Percentiles rank a stretch among this genome's conserved stretches.
Evolutionary conservation across 2,797 vertebrate species (phyloP).

Genomic region (Aldrovandia affinis): DNA sequence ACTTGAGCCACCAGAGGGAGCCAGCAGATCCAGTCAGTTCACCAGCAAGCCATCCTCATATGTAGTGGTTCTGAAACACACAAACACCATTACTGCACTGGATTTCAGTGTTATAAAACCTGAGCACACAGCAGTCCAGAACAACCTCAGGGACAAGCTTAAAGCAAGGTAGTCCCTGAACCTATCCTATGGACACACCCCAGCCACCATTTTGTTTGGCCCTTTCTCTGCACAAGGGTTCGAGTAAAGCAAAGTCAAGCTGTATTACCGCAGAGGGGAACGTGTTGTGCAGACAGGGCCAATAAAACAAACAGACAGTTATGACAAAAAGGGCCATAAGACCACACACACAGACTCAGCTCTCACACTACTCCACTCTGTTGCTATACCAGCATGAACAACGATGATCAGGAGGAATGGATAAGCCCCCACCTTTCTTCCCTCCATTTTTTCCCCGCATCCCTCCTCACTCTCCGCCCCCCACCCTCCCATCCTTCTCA

Average conservation of each 20-base stretch:
- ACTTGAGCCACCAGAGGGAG: constrained; percentile 10
- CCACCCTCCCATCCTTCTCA: neutral
- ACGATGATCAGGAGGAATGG: too few species aligned
- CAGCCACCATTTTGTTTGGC: neutral
- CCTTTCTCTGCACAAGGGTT: too few species aligned
- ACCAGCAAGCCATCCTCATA: constrained; percentile 23
- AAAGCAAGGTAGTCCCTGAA: neutral
- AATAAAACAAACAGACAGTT: too few species aligned
- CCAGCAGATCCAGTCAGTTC: constrained; percentile 19
- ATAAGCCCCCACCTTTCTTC: too few species aligned
- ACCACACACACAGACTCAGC: too few species aligned
- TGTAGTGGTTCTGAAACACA: constrained; percentile 16
- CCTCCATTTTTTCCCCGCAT: too few species aligned
- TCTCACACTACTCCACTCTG: too few species aligned
- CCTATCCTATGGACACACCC: neutral
- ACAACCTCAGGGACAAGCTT: neutral
- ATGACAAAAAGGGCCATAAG: too few species aligned
- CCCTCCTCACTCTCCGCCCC: neutral
- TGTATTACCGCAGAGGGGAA: too few species aligned
- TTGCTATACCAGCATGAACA: too few species aligned
- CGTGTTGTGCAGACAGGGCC: neutral
- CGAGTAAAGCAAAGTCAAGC: too few species aligned
- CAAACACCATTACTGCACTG: neutral
- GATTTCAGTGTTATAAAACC: neutral
- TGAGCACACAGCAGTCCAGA: neutral